Evolutionary conservation across 2,888 invertebrate genomes (phyloP), one percentile per base, ranked within the genome.

Genomic region (Liopterus haemorrhoidalis): DNA sequence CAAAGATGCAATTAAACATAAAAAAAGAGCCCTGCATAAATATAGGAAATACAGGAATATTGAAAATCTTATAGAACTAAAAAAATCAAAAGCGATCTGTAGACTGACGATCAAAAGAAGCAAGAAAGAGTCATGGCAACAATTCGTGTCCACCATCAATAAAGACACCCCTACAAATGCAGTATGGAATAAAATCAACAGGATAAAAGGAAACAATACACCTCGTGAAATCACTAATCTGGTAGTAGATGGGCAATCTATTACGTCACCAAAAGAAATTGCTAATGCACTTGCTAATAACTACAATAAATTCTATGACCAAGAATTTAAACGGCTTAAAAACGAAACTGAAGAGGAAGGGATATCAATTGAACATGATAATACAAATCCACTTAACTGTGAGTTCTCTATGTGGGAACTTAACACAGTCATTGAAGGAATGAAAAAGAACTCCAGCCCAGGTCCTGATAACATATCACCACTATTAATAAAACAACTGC

Each of bases 401-500:
- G 12, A 4, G 4, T 30, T 30, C 11, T n/a, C 30, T 5, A 30
- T 30, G 30, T 30, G 30, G 21, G n/a, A n/a, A n/a, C n/a, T n/a
- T n/a, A n/a, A n/a, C n/a, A n/a, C n/a, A n/a, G n/a, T 18, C 19
- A 20, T 21, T 35, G 35, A 35, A 35, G 19, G 12, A 19, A 21
- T 18, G 19, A 9, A 35, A 18, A 35, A 35, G 4, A 30, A 35
- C n/a, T 19, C 35, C 16, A 6, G 4, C 19, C 35, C 35, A 20
- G 35, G 35, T 35, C 19, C 30, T 3, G 30, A 30, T 8, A 30
- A 30, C 16, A 30, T 30, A 5, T 16, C 30, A 3, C 14, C 30
- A 12, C 16, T 30, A 30, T 30, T 30, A 30, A 9, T 12, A n/a
- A 20, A 35, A 35, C 35, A 35, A n/a, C 16, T 35, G 9, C 35